These are phyloP conservation scores for Ornithoptera alexandrae DNA, from an alignment of 2,888 invertebrate species.

Conservation along the genomic window DNA sequence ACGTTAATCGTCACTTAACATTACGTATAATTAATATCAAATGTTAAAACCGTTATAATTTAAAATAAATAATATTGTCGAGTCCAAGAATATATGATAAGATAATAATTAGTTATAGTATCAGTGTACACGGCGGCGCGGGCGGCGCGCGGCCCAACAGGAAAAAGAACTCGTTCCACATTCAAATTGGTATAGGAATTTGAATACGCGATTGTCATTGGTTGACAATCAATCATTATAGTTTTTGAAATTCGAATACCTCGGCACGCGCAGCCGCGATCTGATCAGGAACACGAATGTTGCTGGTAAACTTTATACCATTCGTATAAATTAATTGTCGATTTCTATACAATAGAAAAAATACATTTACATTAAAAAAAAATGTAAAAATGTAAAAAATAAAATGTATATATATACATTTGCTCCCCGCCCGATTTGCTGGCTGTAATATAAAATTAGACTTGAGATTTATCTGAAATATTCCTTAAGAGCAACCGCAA, in stretches of 20 bases:
- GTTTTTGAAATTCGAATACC: slow-evolving; percentile 74
- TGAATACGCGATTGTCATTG: slow-evolving; percentile 76
- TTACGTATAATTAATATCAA: too few relatives aligned
- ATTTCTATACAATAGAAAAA: neutral
- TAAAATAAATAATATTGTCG: slow-evolving; percentile 28
- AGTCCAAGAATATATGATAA: slow-evolving; percentile 47
- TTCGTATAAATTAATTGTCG: slow-evolving; percentile 29
- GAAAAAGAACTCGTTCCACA: slow-evolving; percentile 73
- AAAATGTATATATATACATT: too few relatives aligned
- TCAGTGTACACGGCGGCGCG: slow-evolving; percentile 55
- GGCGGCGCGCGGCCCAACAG: slow-evolving; percentile 58
- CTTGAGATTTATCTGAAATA: too few relatives aligned
- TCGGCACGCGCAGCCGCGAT: slow-evolving; percentile 64
- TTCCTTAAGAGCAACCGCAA: too few relatives aligned
- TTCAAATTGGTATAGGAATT: slow-evolving; percentile 72
- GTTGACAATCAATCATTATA: slow-evolving; percentile 78
- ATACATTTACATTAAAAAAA: too few relatives aligned
- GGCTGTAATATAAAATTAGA: too few relatives aligned
- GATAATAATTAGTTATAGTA: slow-evolving; percentile 66
- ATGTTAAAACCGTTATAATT: too few relatives aligned
- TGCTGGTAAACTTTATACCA: slow-evolving; percentile 47
- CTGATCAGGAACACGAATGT: slow-evolving; percentile 57
- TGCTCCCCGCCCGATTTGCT: too few relatives aligned
- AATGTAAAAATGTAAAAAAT: too few relatives aligned
- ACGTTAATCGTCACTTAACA: too few relatives aligned